Base-by-base conservation (phyloP, 1,140 invertebrate genomes). In the Zaprionus ornatus region DNA sequence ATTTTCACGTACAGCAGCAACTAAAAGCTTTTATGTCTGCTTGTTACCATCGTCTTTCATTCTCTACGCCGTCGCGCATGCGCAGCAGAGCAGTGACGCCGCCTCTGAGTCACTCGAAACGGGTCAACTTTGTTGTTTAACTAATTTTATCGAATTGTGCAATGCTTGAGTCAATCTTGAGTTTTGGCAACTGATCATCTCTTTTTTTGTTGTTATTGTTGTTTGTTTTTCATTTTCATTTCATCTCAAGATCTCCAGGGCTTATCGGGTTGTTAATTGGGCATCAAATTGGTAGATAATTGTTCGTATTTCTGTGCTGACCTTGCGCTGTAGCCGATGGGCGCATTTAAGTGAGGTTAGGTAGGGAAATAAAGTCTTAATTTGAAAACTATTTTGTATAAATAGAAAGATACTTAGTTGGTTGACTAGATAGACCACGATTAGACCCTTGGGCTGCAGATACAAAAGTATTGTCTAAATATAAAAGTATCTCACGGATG, bases 281-380 rank as follows among this genome's bases (percentile, higher is more conserved):
- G 29, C 80, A 74, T 80, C 66, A 77, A 86, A 86, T 88, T 80
- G 57, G 63, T 25, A 77, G 74, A 83, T 88, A 80, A 88, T 88
- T 71, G 32, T 65, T 48, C 9, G 70, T 63, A 42, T 52, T 65
- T 42, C 17, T 59, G 40, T 9, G 2, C 65, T 32, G 81, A 88
- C 83, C 83, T 86, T 83, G 84, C 19, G 17, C 5, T 65, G 23
- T 21, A 21, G 59, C 17, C 15, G 35, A 54, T 55, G 52, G 21
- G 50, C 3, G 17, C 40, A 17, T 40, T 54, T 27, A 15, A 55
- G 6, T n/a, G 1, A n/a, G 40, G 40, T 45, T 45, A 3, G 5
- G 2, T 17, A 17, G 40, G 15, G 6, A 40, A 40, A n/a, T 7
- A 40, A 40, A 40, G 40, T 45, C 40, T 45, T 17, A 17, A 45